Evolutionary conservation across 2,113 vertebrate genomes (phyloP), one percentile per base, ranked within the genome.

Genomic region (Pterophyllum scalare): DNA sequence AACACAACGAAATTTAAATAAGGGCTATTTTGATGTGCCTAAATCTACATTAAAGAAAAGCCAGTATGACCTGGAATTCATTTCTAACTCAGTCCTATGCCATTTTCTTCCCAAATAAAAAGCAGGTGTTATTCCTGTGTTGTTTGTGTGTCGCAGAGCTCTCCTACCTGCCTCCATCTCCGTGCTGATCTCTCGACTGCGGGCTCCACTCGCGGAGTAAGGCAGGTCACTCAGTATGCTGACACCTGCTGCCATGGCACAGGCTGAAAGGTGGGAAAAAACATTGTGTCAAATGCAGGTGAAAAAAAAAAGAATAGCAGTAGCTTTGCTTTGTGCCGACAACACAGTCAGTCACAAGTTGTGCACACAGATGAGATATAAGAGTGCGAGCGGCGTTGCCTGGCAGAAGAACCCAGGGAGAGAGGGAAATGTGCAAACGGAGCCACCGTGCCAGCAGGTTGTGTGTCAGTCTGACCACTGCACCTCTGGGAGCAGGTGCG

Each of bases 181-280:
- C 85, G 89, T 59, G 89, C 90, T 89, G 83, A 91, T 83, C 0
- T 87, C 86, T 64, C 83, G 94, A 88, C 89, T 91, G 77, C 89
- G 89, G 79, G 92, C 89, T 92, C 93, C 93, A 87, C 94, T n/a
- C 0, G 84, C 91, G 75, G 94, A 93, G 90, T 94, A 95, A 0
- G 96, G 93, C 35, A 92, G 89, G 38, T 98, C 96, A 93, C 94
- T 97, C 88, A 97, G 95, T 79, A 97, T 91, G 89, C 97, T 81
- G 85, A 97, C 96, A 84, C 97, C 97, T 24, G 97, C 96, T 96
- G 97, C 96, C 97, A 98, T 98, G 85, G 94, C 95, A 91, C 87
- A 92, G 85, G 90, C 97, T 97, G 95, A 59, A 81, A 92, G 58
- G 75, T 77, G 84, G 54, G 72, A 88, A 85, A 6, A 93, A 91